A percentile compares a stretch with the other conserved stretches of the same genome.
These are phyloP conservation scores for Heliconius congener DNA, from an alignment of 1,140 invertebrate genomes.

Conservation along the genomic window DNA sequence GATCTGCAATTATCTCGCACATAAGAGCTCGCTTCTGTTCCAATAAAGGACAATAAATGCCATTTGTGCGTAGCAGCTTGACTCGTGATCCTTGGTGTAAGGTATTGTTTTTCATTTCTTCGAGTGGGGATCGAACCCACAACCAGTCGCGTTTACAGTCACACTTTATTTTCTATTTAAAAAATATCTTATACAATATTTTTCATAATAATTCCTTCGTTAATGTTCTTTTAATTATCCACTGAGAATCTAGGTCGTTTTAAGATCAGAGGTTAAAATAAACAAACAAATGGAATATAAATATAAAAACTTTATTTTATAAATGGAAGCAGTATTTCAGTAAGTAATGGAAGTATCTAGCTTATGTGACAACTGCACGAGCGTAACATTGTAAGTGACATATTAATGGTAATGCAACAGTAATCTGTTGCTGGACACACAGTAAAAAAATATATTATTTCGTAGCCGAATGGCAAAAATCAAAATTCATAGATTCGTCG, in stretches of 20 bases:
- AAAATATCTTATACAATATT: not conserved
- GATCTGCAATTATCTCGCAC: constrained; percentile 66
- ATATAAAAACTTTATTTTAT: not conserved
- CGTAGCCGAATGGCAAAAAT: too few relatives aligned
- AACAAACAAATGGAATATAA: not conserved
- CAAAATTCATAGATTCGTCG: too few relatives aligned
- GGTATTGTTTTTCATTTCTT: not conserved
- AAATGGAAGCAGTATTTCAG: not conserved
- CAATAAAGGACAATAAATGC: constrained; percentile 53
- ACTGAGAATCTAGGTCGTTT: too few relatives aligned
- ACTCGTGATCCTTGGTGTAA: not conserved
- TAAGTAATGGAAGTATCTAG: not conserved
- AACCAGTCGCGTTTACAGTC: too few relatives aligned
- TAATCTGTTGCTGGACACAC: not conserved
- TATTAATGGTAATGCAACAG: not conserved
- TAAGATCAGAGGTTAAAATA: not conserved
- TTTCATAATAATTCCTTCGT: too few relatives aligned
- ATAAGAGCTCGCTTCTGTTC: constrained; percentile 44
- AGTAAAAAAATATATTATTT: not conserved
- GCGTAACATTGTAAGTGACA: not conserved
- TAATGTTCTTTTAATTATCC: too few relatives aligned
- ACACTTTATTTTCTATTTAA: not conserved
- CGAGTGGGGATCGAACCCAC: too few relatives aligned
- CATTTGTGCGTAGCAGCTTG: constrained; percentile 25
- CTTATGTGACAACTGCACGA: not conserved